A percentile compares a stretch with the other conserved stretches of the same genome.
Conservation (phyloP, 2,888 invertebrate genomes). For the Hartigia nigra region DNA sequence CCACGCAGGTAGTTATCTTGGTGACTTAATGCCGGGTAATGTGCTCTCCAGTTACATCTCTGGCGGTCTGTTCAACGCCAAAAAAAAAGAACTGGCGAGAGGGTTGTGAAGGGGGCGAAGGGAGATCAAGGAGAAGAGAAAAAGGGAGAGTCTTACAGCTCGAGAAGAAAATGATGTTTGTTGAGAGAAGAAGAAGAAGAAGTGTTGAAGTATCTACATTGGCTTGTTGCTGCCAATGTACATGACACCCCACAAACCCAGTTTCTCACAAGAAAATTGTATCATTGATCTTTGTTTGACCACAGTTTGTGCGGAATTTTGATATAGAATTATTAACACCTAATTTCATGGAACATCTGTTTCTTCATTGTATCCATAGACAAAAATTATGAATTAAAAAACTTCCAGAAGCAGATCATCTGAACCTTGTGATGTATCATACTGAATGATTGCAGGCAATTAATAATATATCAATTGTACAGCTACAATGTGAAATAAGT, state of each 20-base stretch:
- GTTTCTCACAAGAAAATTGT: background rate
- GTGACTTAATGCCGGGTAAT: conserved; percentile 62
- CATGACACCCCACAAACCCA: background rate
- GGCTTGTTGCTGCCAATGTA: background rate
- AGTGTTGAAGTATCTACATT: conserved; percentile 32
- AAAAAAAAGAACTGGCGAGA: background rate
- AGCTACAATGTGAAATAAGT: too few relatives aligned
- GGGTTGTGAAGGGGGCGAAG: conserved; percentile 25
- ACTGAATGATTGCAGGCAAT: too few relatives aligned
- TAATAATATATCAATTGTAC: too few relatives aligned
- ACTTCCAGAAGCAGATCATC: too few relatives aligned
- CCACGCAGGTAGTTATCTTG: conserved; percentile 62
- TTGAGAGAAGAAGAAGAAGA: conserved; percentile 8
- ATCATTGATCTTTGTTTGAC: background rate
- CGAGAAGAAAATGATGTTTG: background rate
- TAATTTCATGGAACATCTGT: background rate
- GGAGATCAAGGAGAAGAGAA: conserved; percentile 15
- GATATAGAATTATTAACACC: background rate
- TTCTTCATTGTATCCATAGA: background rate
- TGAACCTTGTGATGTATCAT: too few relatives aligned
- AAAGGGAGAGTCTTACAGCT: background rate
- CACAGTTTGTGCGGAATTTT: background rate
- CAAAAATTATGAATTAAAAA: too few relatives aligned
- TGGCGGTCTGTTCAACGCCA: conserved; percentile 38
- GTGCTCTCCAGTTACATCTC: conserved; percentile 59